phyloP scores from a whole-genome alignment of 2,113 vertebrate genomes.

The Rhabdomys dilectus region DNA sequence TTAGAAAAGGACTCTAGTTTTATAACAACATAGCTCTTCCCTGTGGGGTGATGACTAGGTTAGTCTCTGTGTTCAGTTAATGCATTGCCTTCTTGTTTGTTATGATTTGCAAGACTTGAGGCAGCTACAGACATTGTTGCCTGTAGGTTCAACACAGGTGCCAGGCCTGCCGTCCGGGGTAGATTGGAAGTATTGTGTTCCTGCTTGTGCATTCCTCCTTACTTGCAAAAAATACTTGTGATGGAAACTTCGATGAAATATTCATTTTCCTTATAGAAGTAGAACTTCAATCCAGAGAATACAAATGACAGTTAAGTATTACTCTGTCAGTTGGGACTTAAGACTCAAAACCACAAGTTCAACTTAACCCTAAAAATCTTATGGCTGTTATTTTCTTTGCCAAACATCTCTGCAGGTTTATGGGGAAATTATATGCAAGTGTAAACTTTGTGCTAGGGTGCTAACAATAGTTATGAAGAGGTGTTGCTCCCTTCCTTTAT shows the following conservation, averaged over 20 bases:
- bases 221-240: not conserved
- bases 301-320: not conserved
- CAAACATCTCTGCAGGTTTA: not conserved
- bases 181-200: not conserved
- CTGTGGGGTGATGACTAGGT: not conserved
- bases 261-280: not conserved
- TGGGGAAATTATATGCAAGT: not conserved
- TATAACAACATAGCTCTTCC: not conserved
- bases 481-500: not conserved
- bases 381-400: not conserved
- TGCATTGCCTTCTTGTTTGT: not conserved
- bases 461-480: not conserved
- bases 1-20: not conserved
- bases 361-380: not conserved
- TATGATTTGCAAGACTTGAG: not conserved
- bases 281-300: not conserved
- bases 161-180: not conserved
- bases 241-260: not conserved
- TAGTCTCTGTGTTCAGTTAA: not conserved
- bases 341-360: not conserved
- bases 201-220: not conserved
- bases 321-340: not conserved
- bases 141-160: too few relatives aligned
- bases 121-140: not conserved
- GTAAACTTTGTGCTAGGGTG: not conserved